phyloP scores from a whole-genome alignment of 2,888 invertebrate species.

The Helicoverpa assulta region DNA sequence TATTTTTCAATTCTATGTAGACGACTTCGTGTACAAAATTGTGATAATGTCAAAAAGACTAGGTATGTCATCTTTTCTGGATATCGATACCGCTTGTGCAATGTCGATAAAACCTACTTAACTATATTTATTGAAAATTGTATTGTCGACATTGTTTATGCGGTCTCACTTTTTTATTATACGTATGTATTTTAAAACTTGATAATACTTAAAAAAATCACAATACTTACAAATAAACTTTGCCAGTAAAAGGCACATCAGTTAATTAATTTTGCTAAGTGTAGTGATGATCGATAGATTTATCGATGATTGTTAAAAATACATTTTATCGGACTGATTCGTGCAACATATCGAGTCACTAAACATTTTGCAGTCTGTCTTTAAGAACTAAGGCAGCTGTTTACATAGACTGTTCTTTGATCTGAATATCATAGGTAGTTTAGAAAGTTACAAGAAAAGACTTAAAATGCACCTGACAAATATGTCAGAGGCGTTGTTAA shows the following conservation, averaged over 20 bases:
- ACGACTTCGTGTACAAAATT: conserved; percentile 15
- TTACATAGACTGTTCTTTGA: conserved; percentile 49
- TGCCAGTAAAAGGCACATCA: conserved; percentile 14
- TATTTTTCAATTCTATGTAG: not conserved
- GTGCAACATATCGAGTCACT: conserved; percentile 47
- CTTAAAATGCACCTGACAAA: not conserved
- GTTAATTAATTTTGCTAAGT: conserved; percentile 21
- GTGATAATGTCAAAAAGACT: conserved; percentile 13
- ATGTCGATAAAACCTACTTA: conserved; percentile 28
- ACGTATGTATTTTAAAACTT: conserved; percentile 14
- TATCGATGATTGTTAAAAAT: conserved; percentile 39
- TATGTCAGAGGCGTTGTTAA: conserved; percentile 4
- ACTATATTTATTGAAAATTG: conserved; percentile 47
- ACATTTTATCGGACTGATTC: conserved; percentile 35
- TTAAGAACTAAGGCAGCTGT: conserved; percentile 28
- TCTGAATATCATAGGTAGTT: conserved; percentile 46
- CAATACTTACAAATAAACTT: conserved; percentile 19
- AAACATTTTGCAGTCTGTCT: conserved; percentile 15
- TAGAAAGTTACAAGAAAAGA: conserved; percentile 22
- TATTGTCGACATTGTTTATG: conserved; percentile 27
- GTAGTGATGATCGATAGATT: conserved; percentile 42
- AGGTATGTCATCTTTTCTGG: conserved; percentile 4
- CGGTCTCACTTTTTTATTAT: conserved; percentile 5
- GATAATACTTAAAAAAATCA: conserved; percentile 17
- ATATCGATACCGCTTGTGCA: conserved; percentile 12